Percentiles rank a stretch among this genome's conserved stretches.
Evolutionary conservation across 2,797 vertebrate genomes (phyloP).

Genomic region (Toxotes lorentzi): DNA sequence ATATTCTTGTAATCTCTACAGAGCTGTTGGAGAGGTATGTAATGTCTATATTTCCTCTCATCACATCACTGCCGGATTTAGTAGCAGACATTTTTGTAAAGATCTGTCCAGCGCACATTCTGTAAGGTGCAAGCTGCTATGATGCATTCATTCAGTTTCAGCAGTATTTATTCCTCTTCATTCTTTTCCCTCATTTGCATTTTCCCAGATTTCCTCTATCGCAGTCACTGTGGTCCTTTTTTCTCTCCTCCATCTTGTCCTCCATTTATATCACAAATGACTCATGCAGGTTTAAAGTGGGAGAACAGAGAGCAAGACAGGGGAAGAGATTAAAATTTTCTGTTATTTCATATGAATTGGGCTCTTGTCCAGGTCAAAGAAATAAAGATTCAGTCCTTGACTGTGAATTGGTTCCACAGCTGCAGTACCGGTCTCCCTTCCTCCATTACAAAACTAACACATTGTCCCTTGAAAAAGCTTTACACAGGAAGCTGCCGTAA

Average conservation of each 20-base stretch:
- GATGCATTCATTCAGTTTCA: slow-evolving; percentile 32
- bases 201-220: slow-evolving; percentile 35
- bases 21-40: slow-evolving; percentile 73
- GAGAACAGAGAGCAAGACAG: slow-evolving; percentile 29
- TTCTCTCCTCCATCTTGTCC: slow-evolving; percentile 78
- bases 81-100: slow-evolving; percentile 32
- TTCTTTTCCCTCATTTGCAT: slow-evolving; percentile 41
- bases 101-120: slow-evolving; percentile 41
- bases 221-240: slow-evolving; percentile 42
- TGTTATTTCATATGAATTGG: slow-evolving; percentile 26
- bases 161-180: slow-evolving; percentile 23
- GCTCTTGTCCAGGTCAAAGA: slow-evolving; percentile 24
- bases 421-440: slow-evolving; percentile 17
- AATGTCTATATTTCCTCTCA: slow-evolving; percentile 38
- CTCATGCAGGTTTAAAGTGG: slow-evolving; percentile 74
- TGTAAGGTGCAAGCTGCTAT: slow-evolving; percentile 32
- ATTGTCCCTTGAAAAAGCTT: slow-evolving; percentile 49
- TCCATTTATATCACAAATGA: slow-evolving; percentile 77
- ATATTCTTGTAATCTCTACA: slow-evolving; percentile 40
- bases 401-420: slow-evolving; percentile 40
- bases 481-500: slow-evolving; percentile 55
- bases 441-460: slow-evolving; percentile 43
- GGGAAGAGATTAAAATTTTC: slow-evolving; percentile 28
- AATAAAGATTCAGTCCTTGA: slow-evolving; percentile 22
- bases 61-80: slow-evolving; percentile 42